Evolutionary conservation across 2,888 invertebrate species (phyloP), one percentile per base, ranked within the genome.

Genomic region (Caenorhabditis japonica): DNA sequence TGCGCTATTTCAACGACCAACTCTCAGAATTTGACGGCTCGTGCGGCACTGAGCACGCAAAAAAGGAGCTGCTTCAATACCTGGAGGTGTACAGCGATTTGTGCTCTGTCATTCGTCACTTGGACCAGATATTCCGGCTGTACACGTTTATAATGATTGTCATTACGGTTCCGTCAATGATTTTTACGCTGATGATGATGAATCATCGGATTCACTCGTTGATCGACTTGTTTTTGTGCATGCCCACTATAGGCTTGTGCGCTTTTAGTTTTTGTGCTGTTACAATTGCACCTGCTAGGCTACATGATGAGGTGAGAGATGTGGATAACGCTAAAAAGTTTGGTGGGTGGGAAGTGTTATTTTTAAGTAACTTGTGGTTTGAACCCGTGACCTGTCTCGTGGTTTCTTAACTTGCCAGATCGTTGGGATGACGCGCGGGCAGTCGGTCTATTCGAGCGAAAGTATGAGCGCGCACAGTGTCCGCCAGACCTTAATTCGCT

Each of bases 101-200:
- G 25, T 62, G 59, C 13, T 25, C 61, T 1, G 79, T 72, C 1
- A 76, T 79, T 13, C 36, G 79, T 27, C 70, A 79, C 33, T 59
- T 79, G 51, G 79, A 79, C 41, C 4, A 64, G 15, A 76, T 76
- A 19, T 79, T 79, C 17, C 56, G 78, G 69, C 33, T 79, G 1
- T 79, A 79, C 44, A 74, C 76, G 4, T 79, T 79, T 33, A 74
- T 76, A 17, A 79, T 79, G 75, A 75, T 75, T n/a, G 66, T 71
- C 5, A 75, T 68, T 15, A 68, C 75, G 2, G 58, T 75, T 43
- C 75, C 75, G 21, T 75, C 75, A 13, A 75, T 75, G 68, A 71
- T 75, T n/a, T 79, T 79, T 51, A 74, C 76, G 2, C 25, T 79
- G 8, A 79, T 79, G 79, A 79, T 79, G 79, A 74, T 79, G 76